Conservation (phyloP, 2,888 invertebrate species). For the Phanerotoma sp. region DNA sequence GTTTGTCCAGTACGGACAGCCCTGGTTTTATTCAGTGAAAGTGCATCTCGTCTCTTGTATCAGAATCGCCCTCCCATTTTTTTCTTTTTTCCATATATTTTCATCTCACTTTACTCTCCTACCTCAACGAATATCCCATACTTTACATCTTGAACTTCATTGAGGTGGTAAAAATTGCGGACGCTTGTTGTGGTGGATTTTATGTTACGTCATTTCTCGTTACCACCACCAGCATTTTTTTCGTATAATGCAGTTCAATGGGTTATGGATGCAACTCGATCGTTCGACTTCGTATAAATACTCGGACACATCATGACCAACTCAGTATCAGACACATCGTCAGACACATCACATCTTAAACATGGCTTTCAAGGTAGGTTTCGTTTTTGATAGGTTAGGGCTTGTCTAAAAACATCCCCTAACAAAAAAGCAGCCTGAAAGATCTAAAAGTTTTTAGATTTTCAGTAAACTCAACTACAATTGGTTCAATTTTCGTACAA, state of each 20-base stretch:
- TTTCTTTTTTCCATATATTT: neutral
- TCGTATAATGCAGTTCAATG: constrained; percentile 8
- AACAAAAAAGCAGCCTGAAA: no score
- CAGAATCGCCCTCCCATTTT: neutral
- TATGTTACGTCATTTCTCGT: constrained; percentile 16
- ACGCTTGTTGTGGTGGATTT: neutral
- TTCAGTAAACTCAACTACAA: no score
- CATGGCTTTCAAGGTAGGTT: constrained; percentile 29
- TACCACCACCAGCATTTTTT: constrained; percentile 13
- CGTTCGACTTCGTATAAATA: constrained; percentile 38
- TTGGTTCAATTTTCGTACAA: no score
- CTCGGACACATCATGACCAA: constrained; percentile 34
- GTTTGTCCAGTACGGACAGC: constrained; percentile 36
- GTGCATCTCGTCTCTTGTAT: constrained; percentile 23
- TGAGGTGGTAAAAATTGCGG: constrained; percentile 12
- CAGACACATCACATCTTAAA: constrained; percentile 31
- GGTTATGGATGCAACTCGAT: constrained; percentile 1
- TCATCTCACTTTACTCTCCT: neutral
- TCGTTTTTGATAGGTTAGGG: no score
- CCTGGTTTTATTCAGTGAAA: constrained; percentile 41
- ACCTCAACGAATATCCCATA: neutral
- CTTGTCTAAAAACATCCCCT: no score
- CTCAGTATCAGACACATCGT: constrained; percentile 41
- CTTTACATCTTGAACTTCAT: neutral
- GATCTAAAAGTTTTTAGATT: no score